Base-by-base conservation (phyloP, 2,888 invertebrate genomes). In the Lasioglossum zephyrum region DNA sequence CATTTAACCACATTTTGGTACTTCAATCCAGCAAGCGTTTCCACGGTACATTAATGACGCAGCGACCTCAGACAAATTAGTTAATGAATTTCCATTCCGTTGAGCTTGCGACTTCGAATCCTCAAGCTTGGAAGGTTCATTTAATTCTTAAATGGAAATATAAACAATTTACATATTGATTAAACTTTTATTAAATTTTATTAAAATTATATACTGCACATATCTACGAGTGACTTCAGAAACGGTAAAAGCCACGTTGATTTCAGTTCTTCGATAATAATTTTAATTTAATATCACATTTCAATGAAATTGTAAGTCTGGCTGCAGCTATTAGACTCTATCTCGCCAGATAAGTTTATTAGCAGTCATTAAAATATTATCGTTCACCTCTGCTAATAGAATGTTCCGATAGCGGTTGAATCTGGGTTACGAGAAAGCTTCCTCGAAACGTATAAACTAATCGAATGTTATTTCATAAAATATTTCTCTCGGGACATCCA, bases 321-420 rank as follows among this genome's bases (percentile, higher is more conserved):
- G 36, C 22, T 39, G 6, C 22, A 69, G 22, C 69, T 31, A 66
- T 31, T 66, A 31, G 6, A 26, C 31, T 8, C 31, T 31, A 63
- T 63, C 63, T 31, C 63, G 63, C 18, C 36, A 31, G 26, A 66
- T 31, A 36, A 66, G 63, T 66, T 66, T 36, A 66, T 66, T 66
- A 66, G 63, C 63, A 36, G 63, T 66, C 63, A 66, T 66, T 31
- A 16, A 66, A 39, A 39, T 39, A 39, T 39, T 69, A 69, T 69
- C 36, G 69, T 39, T 69, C 22, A 11, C 22, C 9, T 18, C 31
- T 36, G 66, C 18, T 22, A 69, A 69, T 39, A 36, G 39, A 39
- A 69, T 69, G 39, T 41, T 69, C 69, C 22, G 22, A 69, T 69
- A 69, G 22, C 8, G 39, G 9, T n/a, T 39, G 11, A 22, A 39